Evolutionary conservation across 2,888 invertebrate species (phyloP), one percentile per base, ranked within the genome.

Genomic region (Venustoraphidia nigricollis): DNA sequence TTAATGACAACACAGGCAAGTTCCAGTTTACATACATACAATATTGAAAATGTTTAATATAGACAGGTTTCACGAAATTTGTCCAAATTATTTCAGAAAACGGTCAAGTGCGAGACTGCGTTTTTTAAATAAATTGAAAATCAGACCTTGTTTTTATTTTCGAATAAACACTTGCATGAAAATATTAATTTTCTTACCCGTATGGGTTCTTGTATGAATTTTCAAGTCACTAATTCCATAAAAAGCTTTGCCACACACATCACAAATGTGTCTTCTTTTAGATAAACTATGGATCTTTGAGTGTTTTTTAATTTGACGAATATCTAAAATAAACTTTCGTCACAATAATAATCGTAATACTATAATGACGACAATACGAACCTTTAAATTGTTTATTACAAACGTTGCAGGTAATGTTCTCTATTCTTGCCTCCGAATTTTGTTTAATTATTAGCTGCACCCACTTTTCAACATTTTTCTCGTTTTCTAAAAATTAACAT

Each of bases 161-260:
- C 27, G 27, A n/a, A n/a, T n/a, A n/a, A n/a, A n/a, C n/a, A n/a
- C n/a, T n/a, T n/a, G n/a, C n/a, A n/a, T n/a, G n/a, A n/a, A n/a
- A n/a, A n/a, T n/a, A n/a, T n/a, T n/a, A n/a, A n/a, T n/a, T 37
- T 45, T 45, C 17, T 45, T 38, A 27, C 60, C 61, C 11, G 62
- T 61, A 47, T 63, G 63, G 10, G 54, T 53, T 48, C 61, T 51
- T 11, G 41, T 57, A 44, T 62, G 62, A 43, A 62, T 57, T 49
- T 50, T 57, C 38, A 60, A 52, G 51, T 61, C 59, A 27, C 52
- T 57, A 3, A 51, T 51, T n/a, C 55, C 53, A 50, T 58, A 59
- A 49, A 62, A 62, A 27, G 50, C 36, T 55, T 62, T 63, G 11
- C 55, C 55, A 46, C 63, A 63, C n/a, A 53, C 53, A 10, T 51